Evolutionary conservation across 2,797 vertebrate species (phyloP).

Genomic region (Dicrostonyx torquatus): DNA sequence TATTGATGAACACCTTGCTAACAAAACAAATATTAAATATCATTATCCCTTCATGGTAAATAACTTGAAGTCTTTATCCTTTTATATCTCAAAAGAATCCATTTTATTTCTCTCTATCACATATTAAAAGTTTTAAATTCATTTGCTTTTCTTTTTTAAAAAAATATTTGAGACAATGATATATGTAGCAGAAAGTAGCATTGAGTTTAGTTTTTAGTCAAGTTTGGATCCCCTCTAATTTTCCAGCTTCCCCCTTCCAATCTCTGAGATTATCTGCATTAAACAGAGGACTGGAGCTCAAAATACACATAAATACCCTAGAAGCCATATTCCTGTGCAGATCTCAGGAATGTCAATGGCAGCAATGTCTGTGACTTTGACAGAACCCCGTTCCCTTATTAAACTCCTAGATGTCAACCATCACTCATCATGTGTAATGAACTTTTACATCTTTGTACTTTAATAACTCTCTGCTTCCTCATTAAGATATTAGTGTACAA

Average conservation of each 20-base stretch:
- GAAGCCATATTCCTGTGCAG: neutral
- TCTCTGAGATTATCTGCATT: neutral
- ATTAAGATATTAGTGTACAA: neutral
- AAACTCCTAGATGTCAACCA: neutral
- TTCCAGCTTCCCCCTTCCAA: neutral
- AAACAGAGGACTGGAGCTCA: neutral
- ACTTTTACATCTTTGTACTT: too few relatives aligned
- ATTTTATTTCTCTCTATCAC: neutral
- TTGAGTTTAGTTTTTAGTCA: neutral
- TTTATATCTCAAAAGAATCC: neutral
- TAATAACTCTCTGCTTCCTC: neutral
- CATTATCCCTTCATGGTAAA: neutral
- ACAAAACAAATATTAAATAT: neutral
- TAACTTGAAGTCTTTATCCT: neutral
- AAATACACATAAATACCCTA: neutral
- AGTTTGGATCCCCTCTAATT: neutral
- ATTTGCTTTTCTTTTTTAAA: neutral
- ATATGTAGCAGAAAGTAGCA: neutral
- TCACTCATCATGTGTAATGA: neutral
- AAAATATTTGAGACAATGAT: neutral
- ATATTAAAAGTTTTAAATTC: neutral
- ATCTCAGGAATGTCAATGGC: neutral
- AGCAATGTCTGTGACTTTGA: rapidly evolving
- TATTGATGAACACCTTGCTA: neutral
- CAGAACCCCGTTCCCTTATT: neutral